Conservation (phyloP, 2,113 vertebrate genomes). For the Pogona vitticeps region DNA sequence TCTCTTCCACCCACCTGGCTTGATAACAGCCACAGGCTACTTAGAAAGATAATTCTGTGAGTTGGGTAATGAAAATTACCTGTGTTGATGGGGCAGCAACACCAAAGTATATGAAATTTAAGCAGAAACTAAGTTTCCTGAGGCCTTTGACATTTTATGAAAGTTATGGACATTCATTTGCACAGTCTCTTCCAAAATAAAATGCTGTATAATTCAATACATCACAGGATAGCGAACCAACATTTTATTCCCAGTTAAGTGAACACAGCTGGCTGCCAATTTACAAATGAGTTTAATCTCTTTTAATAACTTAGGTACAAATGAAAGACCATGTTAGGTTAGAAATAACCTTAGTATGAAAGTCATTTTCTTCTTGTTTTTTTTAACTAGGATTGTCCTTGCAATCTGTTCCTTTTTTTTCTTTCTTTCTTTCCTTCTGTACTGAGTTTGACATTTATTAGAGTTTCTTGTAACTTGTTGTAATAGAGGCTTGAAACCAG, state of each 20-base stretch:
- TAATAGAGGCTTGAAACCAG: conserved; percentile 79
- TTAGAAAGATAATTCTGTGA: neutral
- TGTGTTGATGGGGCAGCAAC: neutral
- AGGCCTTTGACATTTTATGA: neutral
- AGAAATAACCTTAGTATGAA: neutral
- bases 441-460: neutral
- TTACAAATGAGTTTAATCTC: neutral
- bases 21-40: neutral
- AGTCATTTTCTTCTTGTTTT: neutral
- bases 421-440: neutral
- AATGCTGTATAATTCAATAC: neutral
- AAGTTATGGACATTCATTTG: neutral
- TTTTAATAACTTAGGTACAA: neutral
- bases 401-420: neutral
- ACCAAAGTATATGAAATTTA: neutral
- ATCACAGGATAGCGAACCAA: neutral
- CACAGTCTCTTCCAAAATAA: neutral
- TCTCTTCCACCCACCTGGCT: neutral
- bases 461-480: conserved; percentile 8
- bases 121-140: neutral
- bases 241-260: neutral
- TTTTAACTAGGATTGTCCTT: neutral
- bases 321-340: neutral
- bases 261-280: neutral
- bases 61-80: neutral